A percentile compares a stretch with the other conserved stretches of the same genome.
Evolutionary conservation across 1,140 invertebrate genomes (phyloP).

Genomic region (Aleiodes sp.): DNA sequence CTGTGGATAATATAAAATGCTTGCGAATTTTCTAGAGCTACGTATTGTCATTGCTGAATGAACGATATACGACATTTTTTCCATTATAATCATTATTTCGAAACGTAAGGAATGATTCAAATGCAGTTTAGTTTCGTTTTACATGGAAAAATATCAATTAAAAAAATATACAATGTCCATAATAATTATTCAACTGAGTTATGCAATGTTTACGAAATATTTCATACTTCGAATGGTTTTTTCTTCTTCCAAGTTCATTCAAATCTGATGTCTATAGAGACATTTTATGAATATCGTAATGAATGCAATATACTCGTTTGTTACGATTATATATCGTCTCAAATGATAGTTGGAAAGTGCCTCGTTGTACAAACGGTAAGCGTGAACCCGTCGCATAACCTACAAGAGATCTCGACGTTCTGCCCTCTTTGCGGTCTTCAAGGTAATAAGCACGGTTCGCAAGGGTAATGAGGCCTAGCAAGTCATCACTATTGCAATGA

Average conservation of each 20-base stretch:
- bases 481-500: slow-evolving; percentile 37
- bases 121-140: too few relatives aligned
- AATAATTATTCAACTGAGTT: too few relatives aligned
- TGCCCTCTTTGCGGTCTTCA: slow-evolving; percentile 49
- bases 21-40: slow-evolving; percentile 14
- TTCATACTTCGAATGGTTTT: too few relatives aligned
- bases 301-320: slow-evolving; percentile 2
- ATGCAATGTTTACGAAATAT: too few relatives aligned
- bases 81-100: too few relatives aligned
- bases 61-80: slow-evolving; percentile 21
- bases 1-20: slow-evolving; percentile 31
- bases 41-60: slow-evolving; percentile 42
- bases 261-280: too few relatives aligned
- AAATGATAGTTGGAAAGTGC: background rate
- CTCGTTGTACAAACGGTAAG: background rate
- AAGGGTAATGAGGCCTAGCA: slow-evolving; percentile 48
- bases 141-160: too few relatives aligned
- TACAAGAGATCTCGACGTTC: slow-evolving; percentile 27
- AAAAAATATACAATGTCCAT: too few relatives aligned
- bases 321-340: background rate
- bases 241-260: too few relatives aligned
- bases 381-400: slow-evolving; percentile 18
- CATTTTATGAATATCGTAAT: background rate
- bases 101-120: too few relatives aligned
- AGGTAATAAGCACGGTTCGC: slow-evolving; percentile 50